Base-by-base conservation (phyloP, 2,888 invertebrate genomes). In the Onthophagus sagittarius region DNA sequence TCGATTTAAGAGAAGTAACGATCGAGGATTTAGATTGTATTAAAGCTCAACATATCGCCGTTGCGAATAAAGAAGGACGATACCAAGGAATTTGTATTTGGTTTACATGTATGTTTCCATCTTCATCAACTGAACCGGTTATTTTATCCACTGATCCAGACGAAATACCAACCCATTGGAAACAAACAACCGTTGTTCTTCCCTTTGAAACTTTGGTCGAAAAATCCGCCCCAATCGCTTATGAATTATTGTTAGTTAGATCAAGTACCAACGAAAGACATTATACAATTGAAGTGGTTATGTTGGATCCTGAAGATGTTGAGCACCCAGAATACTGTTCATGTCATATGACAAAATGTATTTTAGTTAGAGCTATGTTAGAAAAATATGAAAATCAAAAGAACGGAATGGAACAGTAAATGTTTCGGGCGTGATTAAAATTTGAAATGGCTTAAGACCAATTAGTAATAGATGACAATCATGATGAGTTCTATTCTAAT, bases 11-110 rank as follows among this genome's bases (percentile, higher is more conserved):
- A 75, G 90, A 91, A 75, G 87, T 91, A 6, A 87, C 87, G 31
- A 64, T 84, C 5, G 85, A 88, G 63, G 92, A 94, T 72, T 82
- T 95, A 23, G 85, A 91, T 77, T 82, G 84, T 15, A 89, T 92
- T 75, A 86, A 86, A 65, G 87, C 90, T 72, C 88, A 90, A 77
- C 89, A 92, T 83, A 89, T 93, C 76, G 87, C 83, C 85, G 89
- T 89, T 72, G 87, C 88, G 31, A 87, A 84, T 65, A 89, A 88
- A 82, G 81, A 86, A 39, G 93, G 93, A 0, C 85, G 85, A 74
- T 92, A 90, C 82, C 91, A 93, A 86, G 93, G 93, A 6, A 84
- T 95, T 71, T 93, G 93, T 81, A 84, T 95, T 69, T 95, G 95
- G 95, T 96, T 95, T 83, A 90, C 90, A 9, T 93, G 93, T 77